Conservation (phyloP, 2,113 vertebrate species). For the Hippocampus zosterae region DNA sequence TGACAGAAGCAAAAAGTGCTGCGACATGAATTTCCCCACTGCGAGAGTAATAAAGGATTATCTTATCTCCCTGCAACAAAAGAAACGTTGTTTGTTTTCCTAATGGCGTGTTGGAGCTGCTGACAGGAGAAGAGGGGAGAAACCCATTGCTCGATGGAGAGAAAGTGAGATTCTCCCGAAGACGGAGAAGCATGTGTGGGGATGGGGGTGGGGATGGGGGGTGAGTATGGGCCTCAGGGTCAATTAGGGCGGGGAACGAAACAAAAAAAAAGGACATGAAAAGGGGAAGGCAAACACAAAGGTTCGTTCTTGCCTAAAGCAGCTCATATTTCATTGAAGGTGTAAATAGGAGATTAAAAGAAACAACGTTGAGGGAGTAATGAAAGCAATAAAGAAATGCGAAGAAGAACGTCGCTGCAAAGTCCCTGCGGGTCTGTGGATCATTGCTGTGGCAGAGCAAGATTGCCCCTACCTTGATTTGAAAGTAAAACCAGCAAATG, state of each 20-base stretch:
- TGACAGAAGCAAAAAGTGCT: constrained; percentile 5
- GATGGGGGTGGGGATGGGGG: too few relatives aligned
- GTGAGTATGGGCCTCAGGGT: constrained; percentile 38
- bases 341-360: constrained; percentile 9
- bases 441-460: constrained; percentile 11
- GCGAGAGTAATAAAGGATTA: constrained; percentile 1
- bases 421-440: background rate
- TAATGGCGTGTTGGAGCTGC: constrained; percentile 47
- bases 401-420: background rate
- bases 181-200: constrained; percentile 15
- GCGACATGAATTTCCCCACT: constrained; percentile 5
- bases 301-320: constrained; percentile 1
- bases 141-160: constrained; percentile 21
- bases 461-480: background rate
- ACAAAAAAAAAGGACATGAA: constrained; percentile 7
- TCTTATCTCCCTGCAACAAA: constrained; percentile 5
- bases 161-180: constrained; percentile 44
- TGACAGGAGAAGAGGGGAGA: constrained; percentile 41
- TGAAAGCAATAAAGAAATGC: background rate
- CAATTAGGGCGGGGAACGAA: constrained; percentile 45
- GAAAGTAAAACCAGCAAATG: constrained; percentile 3
- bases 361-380: background rate
- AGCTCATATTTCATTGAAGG: constrained; percentile 23
- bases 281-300: constrained; percentile 13
- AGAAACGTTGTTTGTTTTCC: constrained; percentile 18